Evolutionary conservation across 2,797 vertebrate species (phyloP), one percentile per base, ranked within the genome.

Genomic region (Scolopax rusticola): DNA sequence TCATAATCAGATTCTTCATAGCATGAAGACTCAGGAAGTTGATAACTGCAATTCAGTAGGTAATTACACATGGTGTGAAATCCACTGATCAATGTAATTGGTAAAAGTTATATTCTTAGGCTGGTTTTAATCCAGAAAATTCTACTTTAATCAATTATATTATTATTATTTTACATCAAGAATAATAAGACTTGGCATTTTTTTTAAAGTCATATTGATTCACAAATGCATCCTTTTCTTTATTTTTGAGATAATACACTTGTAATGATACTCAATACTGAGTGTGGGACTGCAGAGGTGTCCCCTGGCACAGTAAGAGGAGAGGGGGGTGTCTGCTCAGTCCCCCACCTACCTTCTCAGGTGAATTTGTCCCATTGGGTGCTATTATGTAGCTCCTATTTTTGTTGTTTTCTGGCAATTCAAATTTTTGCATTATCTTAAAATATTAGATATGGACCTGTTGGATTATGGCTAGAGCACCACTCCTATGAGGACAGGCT

Each of bases 101-200:
- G 25, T 87, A 68, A 8, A 56, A 87, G 74, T 93, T 86, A 77
- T 43, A 57, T 67, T 87, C 68, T 92, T 90, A 73, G 12, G 5
- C 15, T 83, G 15, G 15, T 89, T 84, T 93, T 81, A 87, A 90
- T 90, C 27, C 40, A 90, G 23, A 57, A 87, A 87, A 90, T 78
- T 83, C 27, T 63, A 43, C 32, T 69, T 76, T 89, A 94, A 78
- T 94, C 64, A 86, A 27, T 86, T 2, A 28, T 60, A 30, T 40
- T 88, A 54, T 59, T 94, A 28, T 48, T 59, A 69, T 85, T 95
- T 84, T 78, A 40, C 19, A 47, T 40, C 3, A 1, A 54, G 84
- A 27, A 36, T 95, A 78, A 53, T 77, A 89, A 89, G 77, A 77
- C 38, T 71, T 79, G 40, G 7, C 28, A 57, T 91, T 90, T 92